These are phyloP conservation scores for Staurois parvus DNA, from an alignment of 2,797 vertebrate species.

Conservation along the genomic window DNA sequence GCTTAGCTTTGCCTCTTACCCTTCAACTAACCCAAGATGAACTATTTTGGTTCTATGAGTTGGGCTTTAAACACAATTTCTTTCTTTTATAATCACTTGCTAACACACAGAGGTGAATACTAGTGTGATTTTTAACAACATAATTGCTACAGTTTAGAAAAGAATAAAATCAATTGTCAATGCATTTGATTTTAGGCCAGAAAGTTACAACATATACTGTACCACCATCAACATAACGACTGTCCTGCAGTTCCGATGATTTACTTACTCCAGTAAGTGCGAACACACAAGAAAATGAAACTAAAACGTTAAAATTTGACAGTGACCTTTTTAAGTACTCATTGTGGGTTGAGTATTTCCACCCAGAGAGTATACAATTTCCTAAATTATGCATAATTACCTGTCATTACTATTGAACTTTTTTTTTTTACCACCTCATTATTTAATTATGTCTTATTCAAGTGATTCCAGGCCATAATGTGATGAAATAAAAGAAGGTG, in stretches of 20 bases:
- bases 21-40: no score
- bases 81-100: no score
- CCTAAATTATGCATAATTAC: constrained; percentile 56
- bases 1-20: no score
- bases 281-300: constrained; percentile 3
- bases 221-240: not conserved
- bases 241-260: not conserved
- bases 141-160: no score
- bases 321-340: constrained; percentile 45
- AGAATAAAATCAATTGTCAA: no score
- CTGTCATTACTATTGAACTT: constrained; percentile 45
- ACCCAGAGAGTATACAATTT: constrained; percentile 39
- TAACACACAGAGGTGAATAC: no score
- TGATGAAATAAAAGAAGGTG: constrained; percentile 18
- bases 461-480: constrained; percentile 27
- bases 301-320: constrained; percentile 2
- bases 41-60: no score
- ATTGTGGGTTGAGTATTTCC: constrained; percentile 35
- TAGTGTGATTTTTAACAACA: no score
- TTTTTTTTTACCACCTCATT: constrained; percentile 42
- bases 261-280: not conserved
- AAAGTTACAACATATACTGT: no score
- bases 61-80: no score
- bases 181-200: no score
- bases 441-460: constrained; percentile 54